These are phyloP conservation scores for Acridotheres tristis DNA, from an alignment of 2,797 vertebrate genomes.

Conservation along the genomic window DNA sequence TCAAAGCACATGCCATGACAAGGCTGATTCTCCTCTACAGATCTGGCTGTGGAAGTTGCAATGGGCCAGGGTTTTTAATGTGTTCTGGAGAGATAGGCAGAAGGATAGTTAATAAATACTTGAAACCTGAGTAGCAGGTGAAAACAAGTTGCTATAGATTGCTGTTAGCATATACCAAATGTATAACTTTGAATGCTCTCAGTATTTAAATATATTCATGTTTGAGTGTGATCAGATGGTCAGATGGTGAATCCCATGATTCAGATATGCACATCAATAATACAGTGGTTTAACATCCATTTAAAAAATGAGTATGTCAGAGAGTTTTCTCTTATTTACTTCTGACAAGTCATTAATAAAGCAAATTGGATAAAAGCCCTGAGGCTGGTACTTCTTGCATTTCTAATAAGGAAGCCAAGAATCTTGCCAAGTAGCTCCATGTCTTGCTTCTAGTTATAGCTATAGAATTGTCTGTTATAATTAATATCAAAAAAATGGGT, in stretches of 20 bases:
- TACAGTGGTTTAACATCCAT: background rate
- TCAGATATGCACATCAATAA: background rate
- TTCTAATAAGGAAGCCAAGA: conserved; percentile 1
- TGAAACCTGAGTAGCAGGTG: background rate
- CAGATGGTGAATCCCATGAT: background rate
- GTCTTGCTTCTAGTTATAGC: background rate
- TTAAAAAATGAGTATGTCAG: conserved; percentile 10
- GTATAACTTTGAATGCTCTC: background rate
- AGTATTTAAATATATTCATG: background rate
- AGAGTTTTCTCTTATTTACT: conserved; percentile 52
- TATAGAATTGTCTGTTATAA: conserved; percentile 7
- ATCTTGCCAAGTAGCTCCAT: background rate
- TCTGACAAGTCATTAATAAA: conserved; percentile 57
- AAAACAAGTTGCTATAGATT: background rate
- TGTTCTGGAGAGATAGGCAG: background rate
- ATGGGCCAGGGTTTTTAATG: background rate
- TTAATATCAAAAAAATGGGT: background rate
- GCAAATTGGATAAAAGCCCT: conserved; percentile 46
- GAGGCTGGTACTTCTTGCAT: conserved; percentile 22
- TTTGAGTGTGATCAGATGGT: background rate
- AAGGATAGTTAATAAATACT: background rate
- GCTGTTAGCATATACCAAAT: background rate
- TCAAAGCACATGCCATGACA: background rate
- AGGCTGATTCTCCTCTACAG: background rate
- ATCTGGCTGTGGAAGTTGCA: background rate